Percentiles rank a stretch among this genome's conserved stretches.
Conservation (phyloP, 2,113 vertebrate genomes). For the Oncorhynchus kisutch region DNA sequence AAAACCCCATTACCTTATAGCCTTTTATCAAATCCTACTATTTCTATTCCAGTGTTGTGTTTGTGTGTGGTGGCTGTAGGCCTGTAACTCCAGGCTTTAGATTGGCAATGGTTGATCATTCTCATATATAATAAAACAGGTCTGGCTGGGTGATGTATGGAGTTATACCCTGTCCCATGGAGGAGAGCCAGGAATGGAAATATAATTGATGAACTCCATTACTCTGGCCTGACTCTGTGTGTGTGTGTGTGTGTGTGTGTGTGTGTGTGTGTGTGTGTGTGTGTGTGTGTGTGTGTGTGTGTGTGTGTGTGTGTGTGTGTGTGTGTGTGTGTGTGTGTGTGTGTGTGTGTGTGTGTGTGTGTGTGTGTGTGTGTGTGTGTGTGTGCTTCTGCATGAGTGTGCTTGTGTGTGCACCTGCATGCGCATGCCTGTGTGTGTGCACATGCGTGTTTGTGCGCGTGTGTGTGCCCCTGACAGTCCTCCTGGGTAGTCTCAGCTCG, state of each 20-base stretch:
- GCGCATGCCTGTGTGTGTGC: neutral
- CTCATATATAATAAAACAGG: conserved; percentile 25
- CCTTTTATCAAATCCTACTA: too few relatives aligned
- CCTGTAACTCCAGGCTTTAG: neutral
- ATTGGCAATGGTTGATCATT: neutral
- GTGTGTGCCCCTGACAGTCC: conserved; percentile 28
- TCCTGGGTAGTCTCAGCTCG: conserved; percentile 14
- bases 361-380: too few relatives aligned
- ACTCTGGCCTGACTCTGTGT: neutral
- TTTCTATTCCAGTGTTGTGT: neutral
- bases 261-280: conserved; percentile 4
- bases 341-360: too few relatives aligned
- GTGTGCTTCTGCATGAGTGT: neutral
- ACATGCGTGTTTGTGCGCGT: too few relatives aligned
- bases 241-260: neutral
- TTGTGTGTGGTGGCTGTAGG: neutral
- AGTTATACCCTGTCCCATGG: neutral
- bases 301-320: neutral
- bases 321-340: too few relatives aligned
- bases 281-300: neutral
- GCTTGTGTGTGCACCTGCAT: too few relatives aligned
- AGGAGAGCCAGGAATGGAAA: neutral
- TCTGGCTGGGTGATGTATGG: conserved; percentile 17
- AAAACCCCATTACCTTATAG: neutral
- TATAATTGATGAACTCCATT: neutral